Conservation (phyloP, 2,888 invertebrate genomes). For the Drosophila birchii region DNA sequence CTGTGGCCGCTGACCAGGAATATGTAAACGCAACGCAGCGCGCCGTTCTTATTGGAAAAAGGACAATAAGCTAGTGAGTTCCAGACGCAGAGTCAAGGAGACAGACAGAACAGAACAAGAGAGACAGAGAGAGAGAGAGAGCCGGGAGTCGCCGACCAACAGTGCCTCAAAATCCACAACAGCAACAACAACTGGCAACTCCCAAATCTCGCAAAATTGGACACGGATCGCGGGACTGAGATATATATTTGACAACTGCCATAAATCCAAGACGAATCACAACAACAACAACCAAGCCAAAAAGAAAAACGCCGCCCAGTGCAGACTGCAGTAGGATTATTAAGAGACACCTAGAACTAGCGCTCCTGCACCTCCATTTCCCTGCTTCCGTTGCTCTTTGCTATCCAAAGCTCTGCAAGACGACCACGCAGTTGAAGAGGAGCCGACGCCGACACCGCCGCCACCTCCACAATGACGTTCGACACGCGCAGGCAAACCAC, state of each 20-base stretch:
- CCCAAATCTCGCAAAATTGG: conserved; percentile 23
- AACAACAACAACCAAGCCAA: conserved; percentile 49
- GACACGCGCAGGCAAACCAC: conserved; percentile 82
- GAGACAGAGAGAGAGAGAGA: conserved; percentile 15
- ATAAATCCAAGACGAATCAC: conserved; percentile 50
- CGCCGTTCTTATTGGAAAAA: conserved; percentile 63
- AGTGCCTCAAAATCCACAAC: conserved; percentile 61
- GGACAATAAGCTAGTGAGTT: conserved; percentile 42
- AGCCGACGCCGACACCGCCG: background rate
- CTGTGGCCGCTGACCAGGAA: conserved; percentile 75
- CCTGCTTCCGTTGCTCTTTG: background rate
- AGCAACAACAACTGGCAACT: conserved; percentile 42
- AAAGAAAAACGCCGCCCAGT: conserved; percentile 70
- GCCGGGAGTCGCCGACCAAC: conserved; percentile 65
- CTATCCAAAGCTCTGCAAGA: conserved; percentile 7
- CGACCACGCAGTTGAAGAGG: conserved; percentile 47
- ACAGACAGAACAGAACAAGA: conserved; percentile 32
- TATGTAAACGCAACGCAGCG: conserved; percentile 79
- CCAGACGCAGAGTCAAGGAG: conserved; percentile 10
- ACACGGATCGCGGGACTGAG: conserved; percentile 16
- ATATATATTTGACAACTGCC: conserved; percentile 62
- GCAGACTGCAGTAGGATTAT: conserved; percentile 68
- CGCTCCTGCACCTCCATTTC: conserved; percentile 18
- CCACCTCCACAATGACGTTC: conserved; percentile 81
- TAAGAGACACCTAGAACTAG: conserved; percentile 25